phyloP scores from a whole-genome alignment of 2,797 vertebrate species.

The Allobates femoralis region DNA sequence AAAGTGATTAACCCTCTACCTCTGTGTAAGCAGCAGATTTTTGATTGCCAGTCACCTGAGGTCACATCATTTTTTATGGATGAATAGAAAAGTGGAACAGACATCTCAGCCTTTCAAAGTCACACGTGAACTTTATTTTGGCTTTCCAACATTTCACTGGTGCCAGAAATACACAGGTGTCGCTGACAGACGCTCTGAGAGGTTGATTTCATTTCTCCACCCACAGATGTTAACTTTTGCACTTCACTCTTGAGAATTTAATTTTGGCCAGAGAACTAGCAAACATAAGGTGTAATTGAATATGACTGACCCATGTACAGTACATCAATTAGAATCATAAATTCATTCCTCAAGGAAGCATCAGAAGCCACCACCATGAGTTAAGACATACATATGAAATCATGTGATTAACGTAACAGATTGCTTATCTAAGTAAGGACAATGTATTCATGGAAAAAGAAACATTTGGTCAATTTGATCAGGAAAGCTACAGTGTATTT shows the following conservation, averaged over 20 bases:
- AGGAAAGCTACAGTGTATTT: too few species aligned
- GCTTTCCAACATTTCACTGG: slow-evolving; percentile 16
- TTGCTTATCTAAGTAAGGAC: neutral
- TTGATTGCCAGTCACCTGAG: slow-evolving; percentile 49
- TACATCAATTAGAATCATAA: slow-evolving; percentile 26
- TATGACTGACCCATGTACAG: slow-evolving; percentile 1
- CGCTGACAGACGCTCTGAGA: slow-evolving; percentile 33
- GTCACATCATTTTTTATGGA: slow-evolving; percentile 55
- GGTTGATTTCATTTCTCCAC: slow-evolving; percentile 32
- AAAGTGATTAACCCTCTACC: slow-evolving; percentile 53
- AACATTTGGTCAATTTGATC: too few species aligned
- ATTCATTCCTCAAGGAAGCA: neutral
- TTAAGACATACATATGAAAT: neutral
- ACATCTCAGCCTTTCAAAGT: slow-evolving; percentile 54
- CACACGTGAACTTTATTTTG: slow-evolving; percentile 56
- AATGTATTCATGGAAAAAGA: too few species aligned
- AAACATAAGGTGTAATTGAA: slow-evolving; percentile 50
- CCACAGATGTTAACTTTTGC: slow-evolving; percentile 48
- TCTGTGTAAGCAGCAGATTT: slow-evolving; percentile 34
- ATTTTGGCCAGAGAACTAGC: slow-evolving; percentile 22
- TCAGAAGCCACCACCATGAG: neutral
- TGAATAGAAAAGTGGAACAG: slow-evolving; percentile 47
- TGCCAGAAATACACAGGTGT: slow-evolving; percentile 52
- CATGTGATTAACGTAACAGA: neutral
- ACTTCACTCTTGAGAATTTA: slow-evolving; percentile 38